Conservation (phyloP, 1,140 invertebrate genomes). For the Drosophila lacteicornis region DNA sequence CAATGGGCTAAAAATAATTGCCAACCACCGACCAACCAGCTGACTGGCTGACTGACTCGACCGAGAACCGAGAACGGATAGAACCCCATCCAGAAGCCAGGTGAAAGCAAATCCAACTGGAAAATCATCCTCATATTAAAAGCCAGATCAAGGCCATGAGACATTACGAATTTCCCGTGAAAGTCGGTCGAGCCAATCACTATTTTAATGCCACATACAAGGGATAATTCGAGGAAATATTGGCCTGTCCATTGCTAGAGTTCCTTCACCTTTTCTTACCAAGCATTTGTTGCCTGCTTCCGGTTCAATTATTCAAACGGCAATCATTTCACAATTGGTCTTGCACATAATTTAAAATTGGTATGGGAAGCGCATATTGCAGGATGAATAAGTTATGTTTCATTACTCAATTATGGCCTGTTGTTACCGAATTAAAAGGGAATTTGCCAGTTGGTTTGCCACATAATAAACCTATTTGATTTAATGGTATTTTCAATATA, state of each 20-base stretch:
- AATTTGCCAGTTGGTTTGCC: background rate
- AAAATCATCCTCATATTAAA: slow-evolving; percentile 30
- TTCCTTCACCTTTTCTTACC: slow-evolving; percentile 33
- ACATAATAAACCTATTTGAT: background rate
- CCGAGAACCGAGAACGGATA: too few relatives aligned
- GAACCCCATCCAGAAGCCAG: slow-evolving; percentile 15
- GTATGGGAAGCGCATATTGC: slow-evolving; percentile 4
- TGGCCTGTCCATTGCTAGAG: background rate
- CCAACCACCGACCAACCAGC: slow-evolving; percentile 51
- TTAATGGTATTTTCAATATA: background rate
- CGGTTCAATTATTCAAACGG: slow-evolving; percentile 38
- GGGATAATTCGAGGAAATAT: slow-evolving; percentile 5
- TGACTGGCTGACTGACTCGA: slow-evolving; percentile 17
- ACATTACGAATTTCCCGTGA: background rate
- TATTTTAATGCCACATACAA: slow-evolving; percentile 2
- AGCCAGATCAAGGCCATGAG: slow-evolving; percentile 30
- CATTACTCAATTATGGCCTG: slow-evolving; percentile 11
- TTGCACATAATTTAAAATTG: slow-evolving; percentile 10
- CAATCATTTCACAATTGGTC: slow-evolving; percentile 37
- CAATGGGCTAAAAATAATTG: slow-evolving; percentile 74
- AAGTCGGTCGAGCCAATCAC: background rate
- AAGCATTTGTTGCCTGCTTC: background rate
- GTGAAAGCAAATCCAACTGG: slow-evolving; percentile 39
- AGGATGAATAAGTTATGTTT: background rate
- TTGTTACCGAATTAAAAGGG: background rate